Percentiles rank a stretch among this genome's conserved stretches.
Conservation (phyloP, 2,888 invertebrate genomes). For the Andrena fulva region DNA sequence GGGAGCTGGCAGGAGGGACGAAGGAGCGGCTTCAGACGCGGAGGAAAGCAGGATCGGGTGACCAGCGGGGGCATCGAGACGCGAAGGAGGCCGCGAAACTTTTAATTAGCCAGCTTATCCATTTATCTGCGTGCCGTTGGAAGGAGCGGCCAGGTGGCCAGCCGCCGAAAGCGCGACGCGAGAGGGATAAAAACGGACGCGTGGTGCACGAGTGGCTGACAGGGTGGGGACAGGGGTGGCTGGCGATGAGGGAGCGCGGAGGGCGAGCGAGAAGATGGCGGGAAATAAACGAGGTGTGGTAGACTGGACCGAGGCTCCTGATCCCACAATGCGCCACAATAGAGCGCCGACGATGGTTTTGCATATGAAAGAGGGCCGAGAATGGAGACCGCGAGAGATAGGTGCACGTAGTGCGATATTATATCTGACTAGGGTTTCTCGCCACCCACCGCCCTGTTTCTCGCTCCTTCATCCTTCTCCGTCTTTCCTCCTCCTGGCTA, state of each 20-base stretch:
- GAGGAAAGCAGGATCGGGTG: not conserved
- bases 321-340: constrained; percentile 82
- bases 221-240: not conserved
- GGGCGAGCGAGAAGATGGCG: constrained; percentile 67
- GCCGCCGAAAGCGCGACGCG: constrained; percentile 41
- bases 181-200: constrained; percentile 56
- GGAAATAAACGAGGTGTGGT: constrained; percentile 81
- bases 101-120: constrained; percentile 82
- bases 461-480: constrained; percentile 23
- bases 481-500: not conserved
- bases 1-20: not conserved
- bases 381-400: constrained; percentile 68
- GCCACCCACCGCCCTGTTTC: constrained; percentile 19
- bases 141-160: constrained; percentile 69
- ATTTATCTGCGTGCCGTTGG: constrained; percentile 75
- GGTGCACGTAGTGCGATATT: constrained; percentile 74
- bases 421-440: constrained; percentile 74
- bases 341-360: constrained; percentile 80
- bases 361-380: constrained; percentile 82
- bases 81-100: constrained; percentile 67
- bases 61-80: constrained; percentile 27
- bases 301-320: constrained; percentile 80
- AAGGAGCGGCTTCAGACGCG: constrained; percentile 1
- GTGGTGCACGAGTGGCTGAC: constrained; percentile 57
- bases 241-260: constrained; percentile 1